Percentiles rank a stretch among this genome's conserved stretches.
Evolutionary conservation across 1,140 invertebrate genomes (phyloP).

Genomic region (Scaptomyza pallida): DNA sequence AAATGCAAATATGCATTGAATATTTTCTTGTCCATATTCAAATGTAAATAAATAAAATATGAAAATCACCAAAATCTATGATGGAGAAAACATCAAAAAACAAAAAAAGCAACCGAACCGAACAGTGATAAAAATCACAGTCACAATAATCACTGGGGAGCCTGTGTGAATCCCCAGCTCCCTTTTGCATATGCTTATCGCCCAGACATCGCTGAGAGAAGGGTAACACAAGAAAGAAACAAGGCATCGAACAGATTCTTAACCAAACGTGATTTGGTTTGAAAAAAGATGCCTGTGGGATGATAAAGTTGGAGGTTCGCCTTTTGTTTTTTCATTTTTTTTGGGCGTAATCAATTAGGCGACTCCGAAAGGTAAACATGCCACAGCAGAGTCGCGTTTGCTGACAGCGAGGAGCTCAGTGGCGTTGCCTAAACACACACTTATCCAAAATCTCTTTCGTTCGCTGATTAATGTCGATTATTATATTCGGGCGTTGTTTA

Average conservation of each 20-base stretch:
- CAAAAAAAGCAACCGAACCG: constrained; percentile 54
- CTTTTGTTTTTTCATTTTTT: constrained; percentile 10
- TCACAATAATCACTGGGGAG: constrained; percentile 55
- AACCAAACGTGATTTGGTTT: constrained; percentile 29
- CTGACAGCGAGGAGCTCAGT: constrained; percentile 35
- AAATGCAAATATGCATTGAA: constrained; percentile 71
- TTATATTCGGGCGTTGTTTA: constrained; percentile 36
- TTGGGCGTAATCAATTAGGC: constrained; percentile 75
- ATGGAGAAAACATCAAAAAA: constrained; percentile 27
- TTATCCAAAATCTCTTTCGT: constrained; percentile 69
- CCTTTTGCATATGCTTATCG: constrained; percentile 13
- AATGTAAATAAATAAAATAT: constrained; percentile 75
- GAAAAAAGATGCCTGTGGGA: background rate
- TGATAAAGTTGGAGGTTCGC: constrained; percentile 36
- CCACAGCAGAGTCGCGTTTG: constrained; percentile 36
- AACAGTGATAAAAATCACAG: constrained; percentile 64
- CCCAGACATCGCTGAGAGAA: constrained; percentile 26
- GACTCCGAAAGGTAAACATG: constrained; percentile 64
- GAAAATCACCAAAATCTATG: constrained; percentile 32
- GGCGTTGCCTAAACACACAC: constrained; percentile 54
- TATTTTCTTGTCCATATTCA: constrained; percentile 50
- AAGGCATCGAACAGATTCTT: constrained; percentile 2
- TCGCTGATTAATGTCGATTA: constrained; percentile 78
- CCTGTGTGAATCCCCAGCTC: background rate
- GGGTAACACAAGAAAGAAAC: constrained; percentile 13